phyloP scores from a whole-genome alignment of 2,888 invertebrate genomes.

The Diadromus collaris region DNA sequence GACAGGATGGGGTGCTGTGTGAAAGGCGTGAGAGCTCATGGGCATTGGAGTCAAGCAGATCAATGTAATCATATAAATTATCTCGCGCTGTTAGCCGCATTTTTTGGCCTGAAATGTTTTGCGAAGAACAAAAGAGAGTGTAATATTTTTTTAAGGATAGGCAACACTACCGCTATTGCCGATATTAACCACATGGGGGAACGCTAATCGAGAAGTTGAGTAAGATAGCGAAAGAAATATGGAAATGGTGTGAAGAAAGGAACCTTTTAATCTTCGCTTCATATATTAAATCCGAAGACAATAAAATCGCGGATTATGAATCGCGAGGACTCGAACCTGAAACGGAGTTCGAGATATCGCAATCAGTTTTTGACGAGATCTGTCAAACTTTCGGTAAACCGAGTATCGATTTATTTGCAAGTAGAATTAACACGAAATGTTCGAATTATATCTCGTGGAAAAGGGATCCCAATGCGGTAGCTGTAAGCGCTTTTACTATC shows the following conservation, averaged over 20 bases:
- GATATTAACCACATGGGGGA: slow-evolving; percentile 57
- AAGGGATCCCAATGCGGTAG: slow-evolving; percentile 47
- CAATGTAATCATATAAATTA: slow-evolving; percentile 44
- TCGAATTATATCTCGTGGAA: slow-evolving; percentile 46
- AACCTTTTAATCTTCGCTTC: slow-evolving; percentile 51
- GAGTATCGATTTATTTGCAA: slow-evolving; percentile 55
- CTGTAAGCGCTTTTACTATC: slow-evolving; percentile 55
- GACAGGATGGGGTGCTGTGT: slow-evolving; percentile 25
- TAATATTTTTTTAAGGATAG: slow-evolving; percentile 46
- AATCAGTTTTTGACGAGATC: slow-evolving; percentile 45
- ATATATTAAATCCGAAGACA: slow-evolving; percentile 50
- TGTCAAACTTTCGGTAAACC: slow-evolving; percentile 32
- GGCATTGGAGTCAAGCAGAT: slow-evolving; percentile 38
- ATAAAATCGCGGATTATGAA: slow-evolving; percentile 47
- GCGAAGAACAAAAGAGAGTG: slow-evolving; percentile 41
- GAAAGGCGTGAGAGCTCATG: slow-evolving; percentile 27
- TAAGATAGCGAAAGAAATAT: slow-evolving; percentile 46
- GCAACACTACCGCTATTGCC: slow-evolving; percentile 55
- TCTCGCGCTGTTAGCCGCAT: slow-evolving; percentile 46
- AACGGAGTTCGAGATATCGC: slow-evolving; percentile 50
- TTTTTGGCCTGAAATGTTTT: slow-evolving; percentile 49
- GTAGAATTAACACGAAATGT: slow-evolving; percentile 48
- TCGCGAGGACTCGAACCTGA: slow-evolving; percentile 47
- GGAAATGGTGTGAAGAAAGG: slow-evolving; percentile 54
- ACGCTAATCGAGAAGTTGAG: slow-evolving; percentile 38